Evolutionary conservation across 2,113 vertebrate genomes (phyloP), one percentile per base, ranked within the genome.

Genomic region (Madoqua kirkii): DNA sequence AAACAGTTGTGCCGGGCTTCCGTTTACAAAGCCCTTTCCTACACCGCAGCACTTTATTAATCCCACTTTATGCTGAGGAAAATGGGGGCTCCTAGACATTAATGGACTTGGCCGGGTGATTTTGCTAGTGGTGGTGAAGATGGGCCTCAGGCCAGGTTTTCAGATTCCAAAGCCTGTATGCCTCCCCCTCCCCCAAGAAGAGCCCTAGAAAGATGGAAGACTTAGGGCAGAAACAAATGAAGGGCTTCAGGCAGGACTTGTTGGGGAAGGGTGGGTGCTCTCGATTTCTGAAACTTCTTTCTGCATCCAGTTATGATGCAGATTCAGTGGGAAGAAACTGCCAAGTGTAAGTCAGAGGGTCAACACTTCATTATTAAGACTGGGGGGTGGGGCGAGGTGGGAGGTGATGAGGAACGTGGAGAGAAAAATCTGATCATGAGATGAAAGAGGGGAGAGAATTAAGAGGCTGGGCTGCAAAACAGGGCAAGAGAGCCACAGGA

Each of bases 1-100:
- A 92, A 92, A 78, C 92, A 57, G 15, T 88, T 57, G 86, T 33
- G 29, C 82, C 4, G 86, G 60, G 91, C 96, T 96, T 93, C 97
- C 48, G 91, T 86, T 94, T 54, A 83, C 64, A 67, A 55, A 85
- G 90, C 45, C 1, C 52, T 60, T 83, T 55, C 86, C 96, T 25
- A 59, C 45, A 36, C 5, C 4, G 3, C 48, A 55, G 85, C 50
- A 29, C 40, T 76, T 62, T 33, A 59, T 55, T 48, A 81, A 31
- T 79, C 50, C 83, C 45, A 43, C 59, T 79, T 33, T 2, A 83
- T 60, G 71, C 31, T 33, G 21, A 91, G 78, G 82, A 91, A 91
- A 79, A 74, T 0, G 0, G 48, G 86, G 88, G 23, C 57, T 55
- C 16, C 1, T 10, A 71, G 91, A 85, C 1, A 0, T 15, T 23